A percentile compares a stretch with the other conserved stretches of the same genome.
Evolutionary conservation across 2,888 invertebrate genomes (phyloP).

Genomic region (Mechanitis messenoides): DNA sequence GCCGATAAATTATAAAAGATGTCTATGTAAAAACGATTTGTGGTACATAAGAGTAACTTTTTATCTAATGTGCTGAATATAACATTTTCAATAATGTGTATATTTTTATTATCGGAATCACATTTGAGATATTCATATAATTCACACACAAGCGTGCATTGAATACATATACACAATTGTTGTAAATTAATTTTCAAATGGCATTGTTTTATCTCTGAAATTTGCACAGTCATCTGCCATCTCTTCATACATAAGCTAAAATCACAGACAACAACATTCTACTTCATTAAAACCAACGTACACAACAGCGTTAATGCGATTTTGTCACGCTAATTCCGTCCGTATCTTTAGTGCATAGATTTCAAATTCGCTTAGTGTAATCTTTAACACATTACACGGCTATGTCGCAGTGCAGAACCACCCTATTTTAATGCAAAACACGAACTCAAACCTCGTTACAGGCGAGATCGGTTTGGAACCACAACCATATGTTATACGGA

Average conservation of each 20-base stretch:
- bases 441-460: slow-evolving; percentile 33
- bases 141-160: not conserved
- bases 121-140: not conserved
- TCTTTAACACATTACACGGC: slow-evolving; percentile 18
- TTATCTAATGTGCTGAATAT: no score
- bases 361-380: slow-evolving; percentile 19
- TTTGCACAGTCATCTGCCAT: slow-evolving; percentile 17
- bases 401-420: slow-evolving; percentile 28
- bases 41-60: no score
- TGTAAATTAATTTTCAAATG: slow-evolving; percentile 6
- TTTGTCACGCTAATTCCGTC: slow-evolving; percentile 10
- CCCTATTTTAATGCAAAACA: slow-evolving; percentile 35
- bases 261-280: slow-evolving; percentile 21
- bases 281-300: slow-evolving; percentile 23
- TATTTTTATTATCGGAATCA: not conserved
- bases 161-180: not conserved
- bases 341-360: slow-evolving; percentile 8
- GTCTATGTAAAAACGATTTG: slow-evolving; percentile 1
- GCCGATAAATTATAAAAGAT: not conserved
- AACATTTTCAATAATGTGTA: not conserved
- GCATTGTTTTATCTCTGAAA: slow-evolving; percentile 13
- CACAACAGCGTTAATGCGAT: slow-evolving; percentile 12
- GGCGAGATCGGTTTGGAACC: slow-evolving; percentile 31
- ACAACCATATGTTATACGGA: slow-evolving; percentile 31
- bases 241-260: slow-evolving; percentile 19